These are phyloP conservation scores for Gallinago undulata DNA, from an alignment of 2,113 vertebrate species.

Conservation along the genomic window DNA sequence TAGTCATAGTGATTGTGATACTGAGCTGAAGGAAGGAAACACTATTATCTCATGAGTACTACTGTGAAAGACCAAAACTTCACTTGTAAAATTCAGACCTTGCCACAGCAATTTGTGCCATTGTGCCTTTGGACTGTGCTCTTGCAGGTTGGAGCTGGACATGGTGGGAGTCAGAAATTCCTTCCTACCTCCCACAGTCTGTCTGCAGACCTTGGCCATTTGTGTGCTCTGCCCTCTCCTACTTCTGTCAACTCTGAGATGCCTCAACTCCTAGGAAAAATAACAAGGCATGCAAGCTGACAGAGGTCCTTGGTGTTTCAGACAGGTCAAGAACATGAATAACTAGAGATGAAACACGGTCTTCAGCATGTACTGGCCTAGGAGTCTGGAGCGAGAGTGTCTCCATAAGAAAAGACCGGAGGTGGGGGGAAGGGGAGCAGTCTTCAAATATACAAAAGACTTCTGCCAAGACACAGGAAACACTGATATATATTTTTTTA, in stretches of 20 bases:
- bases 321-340: not conserved
- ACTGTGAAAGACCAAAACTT: not conserved
- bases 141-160: not conserved
- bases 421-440: rapidly evolving
- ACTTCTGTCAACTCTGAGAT: not conserved
- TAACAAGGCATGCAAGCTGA: not conserved
- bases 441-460: not conserved
- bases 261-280: not conserved
- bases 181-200: not conserved
- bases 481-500: too few species aligned
- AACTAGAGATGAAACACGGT: not conserved
- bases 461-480: not conserved
- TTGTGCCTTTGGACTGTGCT: not conserved
- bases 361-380: not conserved
- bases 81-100: not conserved
- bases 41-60: not conserved
- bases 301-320: not conserved
- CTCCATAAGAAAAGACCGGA: not conserved
- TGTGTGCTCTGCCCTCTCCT: not conserved
- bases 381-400: not conserved
- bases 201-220: not conserved
- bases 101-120: not conserved
- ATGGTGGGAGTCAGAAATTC: not conserved
- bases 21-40: not conserved
- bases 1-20: not conserved